These are phyloP conservation scores for Condylura cristata DNA, from an alignment of 2,113 vertebrate genomes.

Conservation along the genomic window DNA sequence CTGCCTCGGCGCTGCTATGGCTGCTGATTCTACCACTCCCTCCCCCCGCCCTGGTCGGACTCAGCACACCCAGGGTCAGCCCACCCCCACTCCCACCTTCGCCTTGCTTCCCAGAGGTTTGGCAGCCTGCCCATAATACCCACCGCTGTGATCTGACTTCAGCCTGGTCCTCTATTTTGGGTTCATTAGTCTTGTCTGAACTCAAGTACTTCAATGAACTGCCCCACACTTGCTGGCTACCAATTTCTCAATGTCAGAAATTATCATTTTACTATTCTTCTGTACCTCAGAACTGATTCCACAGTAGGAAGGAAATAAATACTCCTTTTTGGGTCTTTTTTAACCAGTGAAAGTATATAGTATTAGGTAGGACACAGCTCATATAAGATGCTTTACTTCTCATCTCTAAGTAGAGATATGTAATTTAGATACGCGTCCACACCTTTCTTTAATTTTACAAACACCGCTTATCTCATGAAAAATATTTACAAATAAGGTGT, in stretches of 20 bases:
- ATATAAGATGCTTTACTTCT: neutral
- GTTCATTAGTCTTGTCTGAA: neutral
- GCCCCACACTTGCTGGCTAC: neutral
- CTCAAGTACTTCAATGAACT: neutral
- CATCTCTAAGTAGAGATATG: neutral
- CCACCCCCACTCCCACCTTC: neutral
- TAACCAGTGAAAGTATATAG: neutral
- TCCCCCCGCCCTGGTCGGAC: no score
- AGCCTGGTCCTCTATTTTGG: neutral
- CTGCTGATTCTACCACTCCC: neutral
- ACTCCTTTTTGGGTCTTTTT: neutral
- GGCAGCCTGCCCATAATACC: fast-evolving
- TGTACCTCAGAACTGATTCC: neutral
- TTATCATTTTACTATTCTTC: neutral
- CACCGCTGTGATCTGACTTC: neutral
- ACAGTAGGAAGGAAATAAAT: neutral
- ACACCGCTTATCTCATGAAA: neutral
- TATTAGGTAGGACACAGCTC: neutral
- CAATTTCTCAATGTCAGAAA: neutral
- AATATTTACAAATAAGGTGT: neutral
- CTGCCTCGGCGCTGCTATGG: neutral
- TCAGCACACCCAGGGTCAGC: neutral
- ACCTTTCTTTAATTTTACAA: neutral
- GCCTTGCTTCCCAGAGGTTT: neutral
- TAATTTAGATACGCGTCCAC: neutral